phyloP scores from a whole-genome alignment of 2,797 vertebrate species.

The Mus minutoides region DNA sequence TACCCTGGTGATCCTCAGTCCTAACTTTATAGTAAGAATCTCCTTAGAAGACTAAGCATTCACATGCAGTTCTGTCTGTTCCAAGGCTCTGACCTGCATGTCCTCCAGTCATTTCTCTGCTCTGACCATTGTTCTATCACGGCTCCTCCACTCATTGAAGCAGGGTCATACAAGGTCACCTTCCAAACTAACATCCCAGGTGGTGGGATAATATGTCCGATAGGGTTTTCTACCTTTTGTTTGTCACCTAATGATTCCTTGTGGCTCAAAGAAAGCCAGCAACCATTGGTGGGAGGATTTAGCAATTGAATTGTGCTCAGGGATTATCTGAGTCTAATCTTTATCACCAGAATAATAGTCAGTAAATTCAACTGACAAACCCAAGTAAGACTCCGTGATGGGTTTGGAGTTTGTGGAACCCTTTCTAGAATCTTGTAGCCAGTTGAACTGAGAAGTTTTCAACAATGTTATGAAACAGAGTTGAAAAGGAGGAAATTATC shows the following conservation, averaged over 20 bases:
- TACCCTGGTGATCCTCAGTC: not conserved
- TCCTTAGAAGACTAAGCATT: not conserved
- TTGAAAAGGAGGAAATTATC: not conserved
- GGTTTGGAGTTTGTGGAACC: not conserved
- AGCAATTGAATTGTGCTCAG: not conserved
- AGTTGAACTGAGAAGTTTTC: not conserved
- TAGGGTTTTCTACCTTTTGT: not conserved
- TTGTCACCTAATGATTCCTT: not conserved
- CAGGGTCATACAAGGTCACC: not conserved
- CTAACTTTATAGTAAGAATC: not conserved
- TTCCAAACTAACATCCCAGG: fast-evolving
- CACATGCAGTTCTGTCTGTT: too few species aligned
- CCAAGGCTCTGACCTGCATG: not conserved
- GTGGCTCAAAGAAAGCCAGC: conserved; percentile 32
- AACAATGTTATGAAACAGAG: not conserved
- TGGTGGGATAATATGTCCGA: not conserved
- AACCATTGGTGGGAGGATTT: not conserved
- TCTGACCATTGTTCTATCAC: not conserved
- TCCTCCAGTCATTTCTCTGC: not conserved
- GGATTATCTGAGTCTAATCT: conserved; percentile 14
- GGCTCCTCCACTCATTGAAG: not conserved
- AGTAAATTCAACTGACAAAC: not conserved
- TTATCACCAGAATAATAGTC: conserved; percentile 17
- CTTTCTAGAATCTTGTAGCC: not conserved
- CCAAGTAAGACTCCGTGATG: not conserved